Percentiles rank a stretch among this genome's conserved stretches.
These are phyloP conservation scores for Microtus richardsoni DNA, from an alignment of 2,113 vertebrate genomes.

Conservation along the genomic window DNA sequence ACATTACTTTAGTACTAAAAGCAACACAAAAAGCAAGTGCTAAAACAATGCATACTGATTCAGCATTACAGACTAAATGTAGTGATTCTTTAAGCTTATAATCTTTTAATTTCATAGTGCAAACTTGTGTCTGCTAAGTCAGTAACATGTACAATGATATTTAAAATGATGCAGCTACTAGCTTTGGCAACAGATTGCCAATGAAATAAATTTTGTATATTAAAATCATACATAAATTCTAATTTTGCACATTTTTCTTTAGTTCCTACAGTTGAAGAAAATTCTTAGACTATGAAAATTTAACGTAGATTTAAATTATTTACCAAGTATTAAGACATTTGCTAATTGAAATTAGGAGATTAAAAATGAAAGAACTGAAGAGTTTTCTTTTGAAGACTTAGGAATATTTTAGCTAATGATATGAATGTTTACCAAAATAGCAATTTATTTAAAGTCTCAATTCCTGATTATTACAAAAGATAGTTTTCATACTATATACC, in stretches of 20 bases:
- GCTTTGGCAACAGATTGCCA: not conserved
- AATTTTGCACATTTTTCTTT: slow-evolving; percentile 42
- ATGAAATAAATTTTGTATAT: not conserved
- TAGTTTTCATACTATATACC: slow-evolving; percentile 1
- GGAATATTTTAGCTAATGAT: not conserved
- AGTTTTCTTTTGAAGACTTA: slow-evolving; percentile 37
- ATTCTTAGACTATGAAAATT: not conserved
- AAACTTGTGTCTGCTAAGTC: not conserved
- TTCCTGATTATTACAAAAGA: slow-evolving; percentile 34
- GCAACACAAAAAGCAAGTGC: slow-evolving; percentile 37
- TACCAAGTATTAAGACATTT: slow-evolving; percentile 4
- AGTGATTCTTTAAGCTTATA: slow-evolving; percentile 57
- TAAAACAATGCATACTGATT: slow-evolving; percentile 75
- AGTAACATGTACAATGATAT: not conserved
- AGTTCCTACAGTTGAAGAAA: slow-evolving; percentile 33
- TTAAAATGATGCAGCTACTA: not conserved
- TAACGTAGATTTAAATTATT: slow-evolving; percentile 26
- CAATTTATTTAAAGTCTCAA: slow-evolving; percentile 23
- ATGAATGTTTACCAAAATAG: slow-evolving; percentile 22
- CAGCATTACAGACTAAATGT: slow-evolving; percentile 63
- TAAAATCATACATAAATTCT: not conserved
- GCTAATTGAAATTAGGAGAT: not conserved
- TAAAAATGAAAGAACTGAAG: slow-evolving; percentile 51
- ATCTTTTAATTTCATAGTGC: slow-evolving; percentile 58
- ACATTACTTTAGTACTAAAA: slow-evolving; percentile 69